phyloP scores from a whole-genome alignment of 2,113 vertebrate species.

The Mastomys coucha region DNA sequence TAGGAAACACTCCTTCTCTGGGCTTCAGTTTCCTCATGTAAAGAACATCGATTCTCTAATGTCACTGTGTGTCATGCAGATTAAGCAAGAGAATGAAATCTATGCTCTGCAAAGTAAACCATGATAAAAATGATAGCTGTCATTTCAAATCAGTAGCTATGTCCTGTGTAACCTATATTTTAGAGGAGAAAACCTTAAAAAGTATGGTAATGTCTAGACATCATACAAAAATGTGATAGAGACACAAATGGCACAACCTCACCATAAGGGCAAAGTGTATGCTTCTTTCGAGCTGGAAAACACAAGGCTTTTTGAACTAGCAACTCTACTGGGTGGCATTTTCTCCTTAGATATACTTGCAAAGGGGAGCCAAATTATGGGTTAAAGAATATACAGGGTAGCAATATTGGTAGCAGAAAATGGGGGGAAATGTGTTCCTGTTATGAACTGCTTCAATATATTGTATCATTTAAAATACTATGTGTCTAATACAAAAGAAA shows the following conservation, averaged over 20 bases:
- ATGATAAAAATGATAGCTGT: slow-evolving; percentile 30
- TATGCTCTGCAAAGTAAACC: not conserved
- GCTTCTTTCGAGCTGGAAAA: slow-evolving; percentile 40
- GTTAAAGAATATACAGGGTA: not conserved
- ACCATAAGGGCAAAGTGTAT: not conserved
- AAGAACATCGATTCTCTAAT: not conserved
- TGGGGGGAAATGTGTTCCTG: slow-evolving; percentile 6
- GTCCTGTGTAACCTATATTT: slow-evolving; percentile 21
- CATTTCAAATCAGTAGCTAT: slow-evolving; percentile 51
- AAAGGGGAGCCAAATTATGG: slow-evolving; percentile 38
- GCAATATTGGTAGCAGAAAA: slow-evolving; percentile 26
- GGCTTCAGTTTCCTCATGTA: slow-evolving; percentile 21
- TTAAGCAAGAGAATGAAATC: not conserved
- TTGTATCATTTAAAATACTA: slow-evolving; percentile 32
- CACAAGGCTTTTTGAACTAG: not conserved
- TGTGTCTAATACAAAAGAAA: slow-evolving; percentile 51
- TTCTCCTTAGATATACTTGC: slow-evolving; percentile 21
- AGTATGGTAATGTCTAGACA: not conserved
- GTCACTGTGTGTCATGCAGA: not conserved
- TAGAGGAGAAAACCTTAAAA: slow-evolving; percentile 51
- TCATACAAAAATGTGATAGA: not conserved
- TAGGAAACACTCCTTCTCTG: slow-evolving; percentile 29
- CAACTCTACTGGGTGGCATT: slow-evolving; percentile 15
- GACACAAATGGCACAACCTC: not conserved
- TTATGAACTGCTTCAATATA: slow-evolving; percentile 21